Conservation (phyloP, 2,113 vertebrate species). For the Cyprinodon brontotheroides region DNA sequence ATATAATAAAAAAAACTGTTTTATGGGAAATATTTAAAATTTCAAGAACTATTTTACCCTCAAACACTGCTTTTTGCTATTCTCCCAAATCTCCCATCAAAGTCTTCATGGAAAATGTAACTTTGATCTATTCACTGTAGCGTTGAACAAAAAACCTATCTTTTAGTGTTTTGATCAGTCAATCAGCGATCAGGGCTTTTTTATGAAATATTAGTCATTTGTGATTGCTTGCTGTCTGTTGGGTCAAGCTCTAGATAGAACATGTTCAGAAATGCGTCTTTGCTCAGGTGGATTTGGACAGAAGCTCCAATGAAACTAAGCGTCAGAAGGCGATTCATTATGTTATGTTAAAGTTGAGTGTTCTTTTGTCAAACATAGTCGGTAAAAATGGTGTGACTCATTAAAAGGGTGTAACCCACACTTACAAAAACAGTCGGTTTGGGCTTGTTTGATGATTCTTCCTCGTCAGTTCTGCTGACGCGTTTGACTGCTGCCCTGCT, state of each 20-base stretch:
- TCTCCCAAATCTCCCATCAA: background rate
- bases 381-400: conserved; percentile 57
- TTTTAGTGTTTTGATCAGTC: background rate
- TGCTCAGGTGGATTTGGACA: background rate
- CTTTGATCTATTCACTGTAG: background rate
- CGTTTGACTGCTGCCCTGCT: conserved; percentile 42
- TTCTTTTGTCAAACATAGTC: conserved; percentile 41
- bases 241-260: background rate
- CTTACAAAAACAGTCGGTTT: conserved; percentile 95
- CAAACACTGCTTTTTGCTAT: background rate
- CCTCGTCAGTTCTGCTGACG: conserved; percentile 55
- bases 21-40: no score
- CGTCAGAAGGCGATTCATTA: conserved; percentile 11
- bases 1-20: no score
- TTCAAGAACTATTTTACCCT: background rate
- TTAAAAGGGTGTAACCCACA: conserved; percentile 59
- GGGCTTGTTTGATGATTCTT: conserved; percentile 81
- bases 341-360: background rate
- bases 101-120: no score
- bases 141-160: background rate
- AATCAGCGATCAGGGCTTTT: background rate
- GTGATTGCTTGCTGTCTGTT: background rate
- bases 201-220: background rate
- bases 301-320: conserved; percentile 17
- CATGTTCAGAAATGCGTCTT: background rate